Conservation (phyloP, 2,888 invertebrate genomes). For the Drosophila suboccidentalis region DNA sequence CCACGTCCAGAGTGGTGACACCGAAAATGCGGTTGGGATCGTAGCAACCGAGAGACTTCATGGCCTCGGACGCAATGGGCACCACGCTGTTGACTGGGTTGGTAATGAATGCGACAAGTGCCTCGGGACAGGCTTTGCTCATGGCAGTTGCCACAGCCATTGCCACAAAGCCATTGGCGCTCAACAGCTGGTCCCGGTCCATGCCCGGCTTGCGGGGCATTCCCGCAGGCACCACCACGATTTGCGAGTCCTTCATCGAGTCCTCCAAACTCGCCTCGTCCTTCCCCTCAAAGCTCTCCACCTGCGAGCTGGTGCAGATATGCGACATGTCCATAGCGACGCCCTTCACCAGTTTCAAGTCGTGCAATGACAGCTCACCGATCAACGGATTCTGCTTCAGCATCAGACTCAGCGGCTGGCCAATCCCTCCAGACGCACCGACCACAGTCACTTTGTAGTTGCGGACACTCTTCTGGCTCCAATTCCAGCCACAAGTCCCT, state of each 20-base stretch:
- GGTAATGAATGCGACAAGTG: conserved; percentile 96
- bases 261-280: conserved; percentile 90
- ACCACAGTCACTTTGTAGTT: conserved; percentile 89
- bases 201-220: conserved; percentile 98
- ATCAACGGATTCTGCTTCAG: conserved; percentile 95
- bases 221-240: conserved; percentile 98
- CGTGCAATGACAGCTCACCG: conserved; percentile 93
- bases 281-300: conserved; percentile 89
- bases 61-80: conserved; percentile 96
- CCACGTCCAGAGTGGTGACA: conserved; percentile 97
- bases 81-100: conserved; percentile 99
- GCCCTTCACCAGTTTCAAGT: conserved; percentile 96
- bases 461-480: neutral
- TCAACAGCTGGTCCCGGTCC: conserved; percentile 98
- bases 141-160: conserved; percentile 91
- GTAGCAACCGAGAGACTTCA: conserved; percentile 91
- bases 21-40: conserved; percentile 96
- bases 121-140: conserved; percentile 93
- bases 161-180: conserved; percentile 97
- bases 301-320: conserved; percentile 93
- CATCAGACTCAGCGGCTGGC: conserved; percentile 96
- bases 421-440: conserved; percentile 98
- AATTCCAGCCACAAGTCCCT: neutral
- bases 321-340: conserved; percentile 98
- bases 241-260: conserved; percentile 91